phyloP scores from a whole-genome alignment of 1,140 invertebrate species.

The Chironomus striatipennis region DNA sequence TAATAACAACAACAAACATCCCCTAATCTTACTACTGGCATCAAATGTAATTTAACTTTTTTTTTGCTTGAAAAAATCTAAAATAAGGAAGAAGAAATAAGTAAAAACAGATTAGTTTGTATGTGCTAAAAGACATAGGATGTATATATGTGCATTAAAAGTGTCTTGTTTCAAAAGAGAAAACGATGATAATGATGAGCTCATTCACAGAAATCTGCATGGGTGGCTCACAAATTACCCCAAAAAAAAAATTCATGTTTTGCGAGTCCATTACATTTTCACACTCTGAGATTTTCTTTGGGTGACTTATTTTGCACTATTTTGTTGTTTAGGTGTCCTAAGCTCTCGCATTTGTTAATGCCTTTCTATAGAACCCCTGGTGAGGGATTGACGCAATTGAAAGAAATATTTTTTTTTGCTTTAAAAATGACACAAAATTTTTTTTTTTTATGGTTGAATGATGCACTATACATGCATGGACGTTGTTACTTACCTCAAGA shows the following conservation, averaged over 20 bases:
- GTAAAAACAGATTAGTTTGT: no score
- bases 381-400: no score
- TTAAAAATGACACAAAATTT: no score
- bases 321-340: no score
- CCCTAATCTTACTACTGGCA: not conserved
- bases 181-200: not conserved
- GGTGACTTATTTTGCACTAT: not conserved
- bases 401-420: no score
- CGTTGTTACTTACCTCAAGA: no score
- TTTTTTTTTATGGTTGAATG: no score
- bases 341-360: no score
- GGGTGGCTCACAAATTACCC: not conserved
- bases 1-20: not conserved
- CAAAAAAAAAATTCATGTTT: not conserved
- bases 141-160: not conserved
- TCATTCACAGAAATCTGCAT: not conserved
- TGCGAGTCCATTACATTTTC: not conserved
- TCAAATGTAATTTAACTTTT: not conserved
- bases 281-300: not conserved
- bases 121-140: no score
- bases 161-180: not conserved
- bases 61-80: not conserved
- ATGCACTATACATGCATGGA: no score
- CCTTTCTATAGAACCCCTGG: no score
- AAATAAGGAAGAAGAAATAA: not conserved